phyloP scores from a whole-genome alignment of 1,140 invertebrate genomes.

The Drosophila repletoides region DNA sequence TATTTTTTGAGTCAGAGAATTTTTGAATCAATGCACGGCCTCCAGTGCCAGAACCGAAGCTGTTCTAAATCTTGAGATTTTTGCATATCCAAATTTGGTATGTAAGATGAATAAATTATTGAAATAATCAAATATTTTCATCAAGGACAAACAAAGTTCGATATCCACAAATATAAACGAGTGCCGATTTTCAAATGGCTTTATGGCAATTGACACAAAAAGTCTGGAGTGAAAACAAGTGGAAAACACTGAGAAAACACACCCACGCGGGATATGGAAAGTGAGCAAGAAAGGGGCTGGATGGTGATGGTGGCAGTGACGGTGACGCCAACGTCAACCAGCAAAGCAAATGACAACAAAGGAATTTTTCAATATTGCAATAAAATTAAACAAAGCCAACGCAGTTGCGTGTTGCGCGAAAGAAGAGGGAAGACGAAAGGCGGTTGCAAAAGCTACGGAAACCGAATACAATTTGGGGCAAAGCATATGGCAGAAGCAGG shows the following conservation, averaged over 20 bases:
- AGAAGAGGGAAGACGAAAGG: neutral
- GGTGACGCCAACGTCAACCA: slow-evolving; percentile 20
- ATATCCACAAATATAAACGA: slow-evolving; percentile 12
- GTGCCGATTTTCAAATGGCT: slow-evolving; percentile 45
- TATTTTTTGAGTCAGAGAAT: too few species aligned
- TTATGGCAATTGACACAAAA: slow-evolving; percentile 67
- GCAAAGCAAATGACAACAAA: slow-evolving; percentile 66
- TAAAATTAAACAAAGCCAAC: slow-evolving; percentile 74
- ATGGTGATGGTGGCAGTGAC: too few species aligned
- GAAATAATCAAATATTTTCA: too few species aligned
- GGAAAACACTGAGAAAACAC: slow-evolving; percentile 29
- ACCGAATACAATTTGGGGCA: neutral
- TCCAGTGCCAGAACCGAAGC: too few species aligned
- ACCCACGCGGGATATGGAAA: neutral
- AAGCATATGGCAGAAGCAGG: neutral
- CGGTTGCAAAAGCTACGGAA: too few species aligned
- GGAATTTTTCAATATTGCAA: slow-evolving; percentile 78
- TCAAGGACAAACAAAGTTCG: too few species aligned
- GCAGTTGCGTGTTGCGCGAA: slow-evolving; percentile 33
- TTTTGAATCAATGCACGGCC: too few species aligned
- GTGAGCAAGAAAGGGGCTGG: too few species aligned
- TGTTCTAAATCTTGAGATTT: too few species aligned
- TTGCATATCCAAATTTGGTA: too few species aligned
- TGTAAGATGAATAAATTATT: too few species aligned
- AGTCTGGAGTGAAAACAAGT: slow-evolving; percentile 42